Evolutionary conservation across 1,140 invertebrate genomes (phyloP), one percentile per base, ranked within the genome.

Genomic region (Hypothenemus hampei): DNA sequence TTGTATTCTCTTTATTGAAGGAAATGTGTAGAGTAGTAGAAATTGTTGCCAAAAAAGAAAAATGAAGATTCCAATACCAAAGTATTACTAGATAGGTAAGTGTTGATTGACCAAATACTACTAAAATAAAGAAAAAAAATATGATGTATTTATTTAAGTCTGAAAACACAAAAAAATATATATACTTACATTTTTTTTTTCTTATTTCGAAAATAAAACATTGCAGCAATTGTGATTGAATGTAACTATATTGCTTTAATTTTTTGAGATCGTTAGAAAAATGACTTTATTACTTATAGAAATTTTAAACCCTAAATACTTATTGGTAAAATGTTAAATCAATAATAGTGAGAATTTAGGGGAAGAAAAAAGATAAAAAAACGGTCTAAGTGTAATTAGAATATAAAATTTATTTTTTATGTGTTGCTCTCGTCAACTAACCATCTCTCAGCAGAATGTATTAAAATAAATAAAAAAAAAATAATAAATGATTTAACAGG

Each of bases 11-110:
- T n/a, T n/a, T n/a, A n/a, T n/a, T n/a, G n/a, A 29, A 56, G 45
- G 51, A 60, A 33, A 60, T 64, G 58, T 63, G 52, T 63, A 63
- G 61, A 59, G 57, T 69, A n/a, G n/a, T n/a, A 69, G 69, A 68
- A 62, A 66, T 68, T 69, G 69, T 70, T 70, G 69, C 69, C 69
- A 70, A 70, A 67, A 55, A 55, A 29, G n/a, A n/a, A n/a, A 65
- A 66, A 55, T 62, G 65, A 65, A 69, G 62, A 70, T 69, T 69
- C 64, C 65, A 67, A 65, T 69, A 70, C 69, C 69, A 70, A 70
- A 70, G 69, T 70, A 70, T 69, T 70, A 70, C 40, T 67, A 65
- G 64, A 41, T 66, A 65, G 58, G 49, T 69, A 65, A 64, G 63
- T 67, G 67, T 69, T 68, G 23, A 66, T 59, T 68, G 67, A 69